A percentile compares a stretch with the other conserved stretches of the same genome.
Evolutionary conservation across 2,797 vertebrate genomes (phyloP).

Genomic region (Pseudochaenichthys georgianus): DNA sequence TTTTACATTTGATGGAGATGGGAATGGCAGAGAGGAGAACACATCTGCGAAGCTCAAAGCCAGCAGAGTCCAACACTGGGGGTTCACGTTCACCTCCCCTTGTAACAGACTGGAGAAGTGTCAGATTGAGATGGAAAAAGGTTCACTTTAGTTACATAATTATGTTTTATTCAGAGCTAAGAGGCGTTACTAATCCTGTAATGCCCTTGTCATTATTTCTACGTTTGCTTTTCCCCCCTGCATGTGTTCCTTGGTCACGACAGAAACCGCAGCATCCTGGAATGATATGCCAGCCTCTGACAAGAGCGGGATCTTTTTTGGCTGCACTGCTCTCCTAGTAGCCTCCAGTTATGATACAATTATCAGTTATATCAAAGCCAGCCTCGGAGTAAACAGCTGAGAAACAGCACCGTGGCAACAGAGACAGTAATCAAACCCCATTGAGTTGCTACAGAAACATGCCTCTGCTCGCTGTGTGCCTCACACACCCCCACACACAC

Average conservation of each 20-base stretch:
- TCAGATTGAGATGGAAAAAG: slow-evolving; percentile 15
- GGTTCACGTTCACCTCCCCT: slow-evolving; percentile 26
- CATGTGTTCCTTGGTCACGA: slow-evolving; percentile 63
- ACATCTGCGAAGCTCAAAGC: slow-evolving; percentile 33
- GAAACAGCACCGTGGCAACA: slow-evolving; percentile 33
- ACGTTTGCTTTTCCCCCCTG: slow-evolving; percentile 21
- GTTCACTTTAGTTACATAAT: slow-evolving; percentile 18
- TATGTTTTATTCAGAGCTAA: slow-evolving; percentile 31
- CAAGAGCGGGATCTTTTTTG: slow-evolving; percentile 36
- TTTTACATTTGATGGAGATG: slow-evolving; percentile 54
- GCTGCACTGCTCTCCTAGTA: slow-evolving; percentile 35
- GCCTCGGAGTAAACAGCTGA: slow-evolving; percentile 54
- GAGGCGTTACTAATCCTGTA: slow-evolving; percentile 42
- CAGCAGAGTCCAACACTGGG: slow-evolving; percentile 33
- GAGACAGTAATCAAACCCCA: slow-evolving; percentile 40
- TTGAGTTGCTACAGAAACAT: slow-evolving; percentile 62
- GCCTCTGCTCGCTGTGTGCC: slow-evolving; percentile 20
- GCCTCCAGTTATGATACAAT: slow-evolving; percentile 46
- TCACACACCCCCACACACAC: slow-evolving; percentile 21
- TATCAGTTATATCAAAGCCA: slow-evolving; percentile 46
- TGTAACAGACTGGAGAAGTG: slow-evolving; percentile 2
- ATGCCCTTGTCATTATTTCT: slow-evolving; percentile 58
- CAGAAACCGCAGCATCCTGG: slow-evolving; percentile 63
- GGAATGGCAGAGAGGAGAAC: slow-evolving; percentile 59
- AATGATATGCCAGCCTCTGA: slow-evolving; percentile 68